Percentiles rank a stretch among this genome's conserved stretches.
Conservation (phyloP, 2,113 vertebrate genomes). For the Lophochroa leadbeateri region DNA sequence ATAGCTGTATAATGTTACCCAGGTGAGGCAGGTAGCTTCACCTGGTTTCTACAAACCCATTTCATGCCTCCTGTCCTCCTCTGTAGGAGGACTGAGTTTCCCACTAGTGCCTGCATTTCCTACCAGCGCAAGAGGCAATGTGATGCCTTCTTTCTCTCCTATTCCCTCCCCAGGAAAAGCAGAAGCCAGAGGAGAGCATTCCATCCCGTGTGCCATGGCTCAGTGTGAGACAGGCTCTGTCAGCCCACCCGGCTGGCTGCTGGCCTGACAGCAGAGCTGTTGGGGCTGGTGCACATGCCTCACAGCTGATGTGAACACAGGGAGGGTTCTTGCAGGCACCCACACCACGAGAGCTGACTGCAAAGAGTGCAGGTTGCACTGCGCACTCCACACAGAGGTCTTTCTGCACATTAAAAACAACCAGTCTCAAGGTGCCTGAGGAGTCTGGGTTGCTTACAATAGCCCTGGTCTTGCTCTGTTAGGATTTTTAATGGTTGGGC, state of each 20-base stretch:
- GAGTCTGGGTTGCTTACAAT: background rate
- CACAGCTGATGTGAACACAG: fast-evolving
- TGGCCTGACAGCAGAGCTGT: background rate
- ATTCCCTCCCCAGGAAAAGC: background rate
- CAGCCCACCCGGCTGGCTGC: background rate
- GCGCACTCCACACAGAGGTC: background rate
- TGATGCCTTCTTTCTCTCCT: background rate
- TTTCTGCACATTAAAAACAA: background rate
- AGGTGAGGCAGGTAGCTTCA: background rate
- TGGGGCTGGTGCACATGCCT: fast-evolving
- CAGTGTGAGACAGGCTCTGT: fast-evolving
- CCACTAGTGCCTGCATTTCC: background rate
- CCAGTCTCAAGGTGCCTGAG: fast-evolving
- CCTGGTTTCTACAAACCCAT: background rate
- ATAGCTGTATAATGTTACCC: background rate
- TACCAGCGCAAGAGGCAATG: background rate
- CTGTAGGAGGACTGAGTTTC: background rate
- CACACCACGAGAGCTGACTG: fast-evolving
- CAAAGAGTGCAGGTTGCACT: background rate
- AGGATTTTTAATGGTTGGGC: background rate
- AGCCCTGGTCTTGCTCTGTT: background rate
- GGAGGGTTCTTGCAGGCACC: background rate
- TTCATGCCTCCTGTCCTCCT: background rate
- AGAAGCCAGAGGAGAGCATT: background rate
- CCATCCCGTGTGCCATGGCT: fast-evolving